Base-by-base conservation (phyloP, 2,113 vertebrate genomes). In the Brienomyrus longianalis region DNA sequence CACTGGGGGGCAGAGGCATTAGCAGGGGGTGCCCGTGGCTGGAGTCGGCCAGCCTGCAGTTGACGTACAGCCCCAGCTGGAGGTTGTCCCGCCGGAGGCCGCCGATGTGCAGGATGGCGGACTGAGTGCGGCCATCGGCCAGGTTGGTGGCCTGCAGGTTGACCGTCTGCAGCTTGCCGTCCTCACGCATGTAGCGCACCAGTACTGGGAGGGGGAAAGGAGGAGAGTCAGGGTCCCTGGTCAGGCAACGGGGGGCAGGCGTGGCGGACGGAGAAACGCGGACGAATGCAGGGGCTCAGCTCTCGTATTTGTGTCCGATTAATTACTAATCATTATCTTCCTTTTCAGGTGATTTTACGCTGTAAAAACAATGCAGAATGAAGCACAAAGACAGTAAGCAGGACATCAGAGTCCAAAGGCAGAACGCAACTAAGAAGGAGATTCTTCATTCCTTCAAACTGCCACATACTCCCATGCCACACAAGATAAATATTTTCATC, bases 1-100 rank as follows among this genome's bases (percentile, higher is more conserved):
- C 94, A 90, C 96, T 95, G 0, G 93, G 94, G 51, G 96, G 94
- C 15, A 97, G 95, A 13, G 96, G 95, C 89, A 95, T 93, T 17
- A 97, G 91, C 83, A 95, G 92, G 0, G 97, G 97, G 5, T 97
- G 95, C 31, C 96, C 96, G n/a, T 94, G 92, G 2, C 95, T 95
- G 90, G 97, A 96, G 91, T 97, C 97, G 1, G 91, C 93, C 91
- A 96, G 93, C 90, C 96, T 96, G 93, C 97, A 98, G 94, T 97
- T 97, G 1, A 97, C 94, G 0, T 97, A 97, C 70, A 97, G 96
- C 91, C 97, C 96, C 88, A 96, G 59, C 15, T 93, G 93, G 1
- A 97, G 94, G 89, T 91, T 95, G 93, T 94, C 94, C 2, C 93
- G 92, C 0, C 95, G 94, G 0, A 97, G 96, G 66, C 97, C 97